Evolutionary conservation across 2,113 vertebrate species (phyloP).

Genomic region (Panthera uncia): DNA sequence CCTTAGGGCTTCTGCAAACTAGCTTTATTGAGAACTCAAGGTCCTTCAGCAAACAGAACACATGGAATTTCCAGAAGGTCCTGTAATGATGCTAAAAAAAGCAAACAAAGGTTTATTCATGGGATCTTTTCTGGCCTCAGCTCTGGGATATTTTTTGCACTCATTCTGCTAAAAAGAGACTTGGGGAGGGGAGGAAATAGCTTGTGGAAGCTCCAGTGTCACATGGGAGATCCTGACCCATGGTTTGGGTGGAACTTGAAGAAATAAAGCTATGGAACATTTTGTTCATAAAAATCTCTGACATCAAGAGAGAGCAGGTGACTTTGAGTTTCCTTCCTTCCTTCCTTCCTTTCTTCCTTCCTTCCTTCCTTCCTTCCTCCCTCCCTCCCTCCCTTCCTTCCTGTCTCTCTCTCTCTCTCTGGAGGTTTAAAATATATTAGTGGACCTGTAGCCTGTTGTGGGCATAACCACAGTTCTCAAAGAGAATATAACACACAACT

Average conservation of each 20-base stretch:
- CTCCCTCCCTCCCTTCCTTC: too few species aligned
- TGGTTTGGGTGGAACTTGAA: not conserved
- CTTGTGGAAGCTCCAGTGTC: not conserved
- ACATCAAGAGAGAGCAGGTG: conserved; percentile 49
- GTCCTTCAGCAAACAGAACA: not conserved
- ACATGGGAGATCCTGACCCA: not conserved
- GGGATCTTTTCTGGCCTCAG: not conserved
- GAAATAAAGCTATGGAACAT: not conserved
- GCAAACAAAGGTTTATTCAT: not conserved
- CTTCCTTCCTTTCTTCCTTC: not conserved
- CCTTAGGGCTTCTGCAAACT: not conserved
- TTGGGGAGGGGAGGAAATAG: not conserved
- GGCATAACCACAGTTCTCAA: not conserved
- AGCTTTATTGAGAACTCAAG: not conserved
- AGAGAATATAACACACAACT: not conserved
- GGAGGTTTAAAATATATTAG: conserved; percentile 27
- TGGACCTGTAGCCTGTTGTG: not conserved
- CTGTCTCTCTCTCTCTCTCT: not conserved
- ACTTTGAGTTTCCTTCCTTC: not conserved
- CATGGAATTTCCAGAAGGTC: not conserved
- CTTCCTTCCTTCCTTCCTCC: not conserved
- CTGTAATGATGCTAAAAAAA: not conserved
- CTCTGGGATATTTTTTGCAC: not conserved
- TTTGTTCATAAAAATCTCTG: conserved; percentile 41
- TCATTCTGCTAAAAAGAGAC: not conserved